These are phyloP conservation scores for Euura lappo DNA, from an alignment of 1,140 invertebrate species.

Conservation along the genomic window DNA sequence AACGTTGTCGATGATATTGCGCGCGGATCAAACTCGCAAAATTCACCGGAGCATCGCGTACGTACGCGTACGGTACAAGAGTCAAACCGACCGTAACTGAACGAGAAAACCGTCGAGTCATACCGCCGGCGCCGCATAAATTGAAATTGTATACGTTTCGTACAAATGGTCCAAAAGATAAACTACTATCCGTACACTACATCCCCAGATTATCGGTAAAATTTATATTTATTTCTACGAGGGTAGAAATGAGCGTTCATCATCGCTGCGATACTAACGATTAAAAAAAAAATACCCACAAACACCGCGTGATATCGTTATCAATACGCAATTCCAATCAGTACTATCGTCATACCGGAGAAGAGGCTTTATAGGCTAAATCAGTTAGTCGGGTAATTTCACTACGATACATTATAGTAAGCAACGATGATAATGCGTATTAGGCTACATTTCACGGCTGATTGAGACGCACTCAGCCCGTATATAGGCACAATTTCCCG, in stretches of 20 bases:
- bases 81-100: constrained; percentile 24
- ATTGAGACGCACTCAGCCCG: neutral
- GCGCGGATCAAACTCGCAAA: neutral
- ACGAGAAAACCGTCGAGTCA: neutral
- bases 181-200: neutral
- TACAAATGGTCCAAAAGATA: neutral
- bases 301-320: no score
- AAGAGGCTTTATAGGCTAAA: no score
- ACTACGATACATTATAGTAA: no score
- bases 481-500: neutral
- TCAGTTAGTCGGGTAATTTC: no score
- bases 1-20: constrained; percentile 19
- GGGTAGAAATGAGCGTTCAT: no score
- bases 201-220: neutral
- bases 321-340: no score
- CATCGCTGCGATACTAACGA: no score
- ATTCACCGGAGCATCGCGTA: neutral
- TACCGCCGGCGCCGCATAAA: neutral
- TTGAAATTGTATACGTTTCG: neutral
- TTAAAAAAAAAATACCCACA: no score
- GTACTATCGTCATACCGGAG: no score
- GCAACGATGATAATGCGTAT: neutral
- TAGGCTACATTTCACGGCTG: constrained; percentile 4
- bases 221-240: no score
- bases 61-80: neutral